Base-by-base conservation (phyloP, 2,888 invertebrate genomes). In the Pristionchus fissidentatus region DNA sequence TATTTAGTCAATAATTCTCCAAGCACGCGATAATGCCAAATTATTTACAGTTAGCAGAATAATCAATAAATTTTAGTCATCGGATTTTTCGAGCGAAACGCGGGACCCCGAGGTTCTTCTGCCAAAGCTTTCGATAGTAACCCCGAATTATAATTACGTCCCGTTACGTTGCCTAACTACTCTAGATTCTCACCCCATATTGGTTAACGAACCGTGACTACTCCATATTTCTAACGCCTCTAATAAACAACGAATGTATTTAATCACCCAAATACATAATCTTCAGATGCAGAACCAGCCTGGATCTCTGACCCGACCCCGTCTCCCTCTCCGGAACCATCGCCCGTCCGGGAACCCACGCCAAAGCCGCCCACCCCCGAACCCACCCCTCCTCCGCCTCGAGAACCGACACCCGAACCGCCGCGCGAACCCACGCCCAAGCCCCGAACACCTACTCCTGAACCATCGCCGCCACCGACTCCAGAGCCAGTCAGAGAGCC, bases 251-350 rank as follows among this genome's bases (percentile, higher is more conserved):
- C 15, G 22, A 19, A 29, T 46, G 22, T 77, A n/a, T 49, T n/a
- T n/a, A 29, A 49, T 49, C 13, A 41, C 3, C 41, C 49, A 3
- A 75, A 32, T 1, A 49, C 19, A 5, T 35, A 19, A 46, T 7
- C 84, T 87, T 85, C 66, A 86, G 86, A 86, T 83, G 85, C 84
- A n/a, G 88, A 85, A 41, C 79, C 79, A 26, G 79, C 57, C 52
- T 91, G 90, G 90, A 85, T 86, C 8, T 86, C 87, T 19, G 88
- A 87, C 26, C 91, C 90, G 0, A 90, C 90, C 13, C 89, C 90
- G 13, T 85, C 90, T 35, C 88, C 89, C 1, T 78, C 87, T 26
- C 88, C 88, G 19, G 29, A 26, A 49, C 75, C 46, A 46, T 29
- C 46, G 32, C 75, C 75, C 13, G 49, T 77, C 10, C 49, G 75